Evolutionary conservation across 1,140 invertebrate species (phyloP), one percentile per base, ranked within the genome.

Genomic region (Lepidurus apus): DNA sequence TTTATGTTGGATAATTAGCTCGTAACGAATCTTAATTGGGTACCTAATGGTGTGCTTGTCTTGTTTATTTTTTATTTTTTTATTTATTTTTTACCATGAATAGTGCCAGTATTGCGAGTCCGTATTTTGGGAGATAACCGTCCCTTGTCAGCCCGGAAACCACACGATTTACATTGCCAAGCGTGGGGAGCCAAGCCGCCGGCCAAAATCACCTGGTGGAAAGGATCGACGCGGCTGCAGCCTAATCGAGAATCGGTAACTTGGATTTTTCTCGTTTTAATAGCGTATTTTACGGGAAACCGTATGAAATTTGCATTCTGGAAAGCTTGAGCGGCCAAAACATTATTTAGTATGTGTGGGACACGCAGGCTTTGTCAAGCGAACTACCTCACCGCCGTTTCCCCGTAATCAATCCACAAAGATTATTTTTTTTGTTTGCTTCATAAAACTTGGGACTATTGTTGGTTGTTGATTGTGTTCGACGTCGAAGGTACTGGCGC

Each of bases 211-310:
- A 75, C 78, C 7, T 79, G 78, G 78, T 79, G 78, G 78, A 79
- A 79, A 45, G 78, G 65, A 13, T 74, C 43, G 26, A 34, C 74
- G 21, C 78, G 78, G n/a, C 73, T 79, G 21, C 78, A 79, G 8
- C 65, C 78, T 42, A 79, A 44, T 34, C 78, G 73, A 26, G 78
- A 79, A 79, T 75, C 78, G 73, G 78, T 79, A 79, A 74, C 34
- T 2, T 65, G 9, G 1, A 1, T 21, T 65, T 65, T 65, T 13
- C 21, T 65, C 10, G 21, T 9, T 65, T 17, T 13, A 65, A 13
- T 9, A n/a, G 21, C 53, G 17, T 11, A 11, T 11, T 10, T 47
- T 47, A 47, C 1, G 5, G 6, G 10, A 17, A 7, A 47, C 45
- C n/a, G n/a, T 11, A 17, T 47, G 17, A 7, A 47, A 10, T 17